phyloP scores from a whole-genome alignment of 2,113 vertebrate genomes.

The Gymnocephalus cernua region DNA sequence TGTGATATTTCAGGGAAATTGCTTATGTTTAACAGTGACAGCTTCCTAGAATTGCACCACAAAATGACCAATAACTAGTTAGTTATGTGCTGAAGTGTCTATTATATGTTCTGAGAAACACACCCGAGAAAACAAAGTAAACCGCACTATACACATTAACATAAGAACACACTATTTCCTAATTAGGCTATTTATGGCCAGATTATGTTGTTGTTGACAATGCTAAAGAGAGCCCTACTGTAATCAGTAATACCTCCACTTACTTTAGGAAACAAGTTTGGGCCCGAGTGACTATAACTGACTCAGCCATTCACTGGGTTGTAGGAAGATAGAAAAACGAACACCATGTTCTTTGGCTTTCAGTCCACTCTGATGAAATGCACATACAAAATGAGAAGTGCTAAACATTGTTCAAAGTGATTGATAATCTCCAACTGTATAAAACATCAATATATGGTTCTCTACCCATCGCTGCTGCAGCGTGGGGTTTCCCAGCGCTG shows the following conservation, averaged over 20 bases:
- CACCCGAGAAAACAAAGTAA: too few species aligned
- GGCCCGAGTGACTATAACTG: background rate
- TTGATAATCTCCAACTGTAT: constrained; percentile 10
- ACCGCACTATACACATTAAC: too few species aligned
- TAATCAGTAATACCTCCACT: constrained; percentile 24
- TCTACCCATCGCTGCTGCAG: constrained; percentile 68
- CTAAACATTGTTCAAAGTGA: background rate
- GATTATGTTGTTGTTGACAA: too few species aligned
- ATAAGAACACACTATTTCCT: too few species aligned
- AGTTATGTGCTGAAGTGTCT: too few species aligned
- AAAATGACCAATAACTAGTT: too few species aligned
- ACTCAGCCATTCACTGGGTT: constrained; percentile 20
- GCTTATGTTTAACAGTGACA: too few species aligned
- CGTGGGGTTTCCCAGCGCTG: constrained; percentile 86
- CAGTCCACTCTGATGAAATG: background rate
- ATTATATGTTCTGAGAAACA: too few species aligned
- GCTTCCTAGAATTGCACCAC: too few species aligned
- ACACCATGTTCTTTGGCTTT: constrained; percentile 11
- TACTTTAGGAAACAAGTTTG: constrained; percentile 27
- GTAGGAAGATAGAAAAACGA: background rate
- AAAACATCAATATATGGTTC: constrained; percentile 27
- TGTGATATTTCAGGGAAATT: too few species aligned
- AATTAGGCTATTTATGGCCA: too few species aligned
- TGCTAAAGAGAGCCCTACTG: background rate
- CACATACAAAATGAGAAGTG: background rate